These are phyloP conservation scores for Glossosoma conforme DNA, from an alignment of 1,140 invertebrate genomes.

Conservation along the genomic window DNA sequence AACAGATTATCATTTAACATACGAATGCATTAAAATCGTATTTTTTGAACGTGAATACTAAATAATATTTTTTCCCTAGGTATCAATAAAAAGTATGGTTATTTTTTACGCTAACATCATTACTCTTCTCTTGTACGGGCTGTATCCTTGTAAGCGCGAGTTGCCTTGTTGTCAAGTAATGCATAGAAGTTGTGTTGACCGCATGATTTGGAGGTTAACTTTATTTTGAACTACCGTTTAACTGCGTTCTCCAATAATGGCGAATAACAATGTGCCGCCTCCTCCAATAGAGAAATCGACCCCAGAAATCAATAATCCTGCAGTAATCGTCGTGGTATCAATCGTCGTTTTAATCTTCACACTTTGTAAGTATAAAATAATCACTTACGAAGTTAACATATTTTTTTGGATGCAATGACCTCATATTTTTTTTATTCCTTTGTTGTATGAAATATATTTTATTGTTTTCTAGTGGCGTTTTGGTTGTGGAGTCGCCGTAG, in stretches of 20 bases:
- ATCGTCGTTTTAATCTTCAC: conserved; percentile 13
- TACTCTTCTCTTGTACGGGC: background rate
- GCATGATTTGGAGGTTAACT: background rate
- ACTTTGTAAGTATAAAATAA: conserved; percentile 11
- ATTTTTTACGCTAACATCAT: background rate
- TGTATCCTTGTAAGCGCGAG: background rate
- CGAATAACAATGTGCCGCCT: conserved; percentile 1
- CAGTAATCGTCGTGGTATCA: conserved; percentile 5
- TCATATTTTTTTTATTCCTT: background rate
- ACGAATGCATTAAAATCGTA: no score
- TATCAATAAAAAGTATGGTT: background rate
- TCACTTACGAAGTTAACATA: background rate
- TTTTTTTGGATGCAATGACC: background rate
- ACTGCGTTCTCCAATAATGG: conserved; percentile 4
- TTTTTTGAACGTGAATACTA: no score
- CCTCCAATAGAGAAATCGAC: background rate
- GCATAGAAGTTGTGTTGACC: background rate
- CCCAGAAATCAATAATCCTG: conserved; percentile 2
- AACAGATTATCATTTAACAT: no score
- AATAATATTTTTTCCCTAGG: conserved; percentile 46
- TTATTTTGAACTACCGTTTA: no score
- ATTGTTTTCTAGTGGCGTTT: conserved; percentile 49
- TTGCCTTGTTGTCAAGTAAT: background rate
- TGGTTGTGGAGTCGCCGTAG: conserved; percentile 52
- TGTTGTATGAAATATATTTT: background rate